phyloP scores from a whole-genome alignment of 2,113 vertebrate species.

The Psittacara wagleri region DNA sequence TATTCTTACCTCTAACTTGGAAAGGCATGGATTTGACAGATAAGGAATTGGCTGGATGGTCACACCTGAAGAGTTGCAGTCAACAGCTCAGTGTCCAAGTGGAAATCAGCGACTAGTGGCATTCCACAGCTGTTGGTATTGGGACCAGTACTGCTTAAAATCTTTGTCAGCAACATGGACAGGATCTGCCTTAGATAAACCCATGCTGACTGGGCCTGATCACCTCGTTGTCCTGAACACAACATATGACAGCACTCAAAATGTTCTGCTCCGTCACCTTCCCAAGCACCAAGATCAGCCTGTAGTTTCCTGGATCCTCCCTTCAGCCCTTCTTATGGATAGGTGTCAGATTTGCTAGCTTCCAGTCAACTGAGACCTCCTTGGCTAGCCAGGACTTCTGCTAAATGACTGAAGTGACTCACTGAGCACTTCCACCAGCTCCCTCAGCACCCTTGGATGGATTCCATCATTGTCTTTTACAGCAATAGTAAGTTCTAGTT shows the following conservation, averaged over 20 bases:
- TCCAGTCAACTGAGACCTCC: not conserved
- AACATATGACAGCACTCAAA: not conserved
- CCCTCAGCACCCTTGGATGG: not conserved
- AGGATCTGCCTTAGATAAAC: not conserved
- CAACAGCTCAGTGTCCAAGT: not conserved
- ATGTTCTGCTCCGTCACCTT: not conserved
- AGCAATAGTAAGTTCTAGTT: not conserved
- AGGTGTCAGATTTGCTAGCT: not conserved
- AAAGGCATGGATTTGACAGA: not conserved
- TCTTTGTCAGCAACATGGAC: not conserved
- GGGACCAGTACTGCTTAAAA: not conserved
- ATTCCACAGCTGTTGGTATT: not conserved
- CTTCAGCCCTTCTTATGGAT: not conserved
- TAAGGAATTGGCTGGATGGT: not conserved
- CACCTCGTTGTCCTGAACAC: not conserved
- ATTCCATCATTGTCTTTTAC: not conserved
- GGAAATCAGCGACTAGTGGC: not conserved
- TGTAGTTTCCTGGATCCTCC: not conserved
- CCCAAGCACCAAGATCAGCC: not conserved
- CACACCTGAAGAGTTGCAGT: not conserved
- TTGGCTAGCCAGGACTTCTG: not conserved
- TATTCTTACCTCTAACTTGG: not conserved
- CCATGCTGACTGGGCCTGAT: not conserved
- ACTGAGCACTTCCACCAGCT: not conserved
- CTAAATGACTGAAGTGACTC: not conserved